phyloP scores from a whole-genome alignment of 2,113 vertebrate genomes.

The Nothobranchius furzeri region DNA sequence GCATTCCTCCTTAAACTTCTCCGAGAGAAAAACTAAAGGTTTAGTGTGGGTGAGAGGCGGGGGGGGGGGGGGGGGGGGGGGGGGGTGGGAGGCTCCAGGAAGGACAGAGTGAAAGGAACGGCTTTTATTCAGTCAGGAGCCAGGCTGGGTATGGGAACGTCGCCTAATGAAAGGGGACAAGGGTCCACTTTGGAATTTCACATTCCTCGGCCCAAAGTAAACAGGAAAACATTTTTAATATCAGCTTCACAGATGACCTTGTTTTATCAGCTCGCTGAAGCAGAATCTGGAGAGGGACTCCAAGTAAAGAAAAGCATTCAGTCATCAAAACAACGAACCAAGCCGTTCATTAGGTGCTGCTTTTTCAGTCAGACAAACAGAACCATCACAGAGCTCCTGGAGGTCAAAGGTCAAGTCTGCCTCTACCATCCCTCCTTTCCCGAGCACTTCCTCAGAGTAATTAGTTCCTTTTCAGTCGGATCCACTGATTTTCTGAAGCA shows the following conservation, averaged over 20 bases:
- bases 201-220: slow-evolving; percentile 53
- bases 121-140: slow-evolving; percentile 65
- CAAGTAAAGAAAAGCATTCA: no score
- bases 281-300: no score
- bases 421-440: not conserved
- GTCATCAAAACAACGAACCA: slow-evolving; percentile 30
- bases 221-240: slow-evolving; percentile 20
- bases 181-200: slow-evolving; percentile 49
- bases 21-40: slow-evolving; percentile 68
- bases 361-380: slow-evolving; percentile 38
- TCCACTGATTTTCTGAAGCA: not conserved
- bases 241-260: not conserved
- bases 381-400: slow-evolving; percentile 50
- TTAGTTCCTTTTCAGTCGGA: slow-evolving; percentile 7
- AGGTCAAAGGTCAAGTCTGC: slow-evolving; percentile 52
- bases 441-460: slow-evolving; percentile 15
- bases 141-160: slow-evolving; percentile 75
- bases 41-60: slow-evolving; percentile 29
- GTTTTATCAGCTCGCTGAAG: not conserved
- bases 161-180: slow-evolving; percentile 72
- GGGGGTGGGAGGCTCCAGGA: slow-evolving; percentile 49
- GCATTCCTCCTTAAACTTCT: slow-evolving; percentile 78
- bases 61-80: slow-evolving; percentile 30
- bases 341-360: slow-evolving; percentile 33
- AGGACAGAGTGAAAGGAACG: slow-evolving; percentile 57